Evolutionary conservation across 2,888 invertebrate species (phyloP), one percentile per base, ranked within the genome.

Genomic region (Osmoderma eremita): DNA sequence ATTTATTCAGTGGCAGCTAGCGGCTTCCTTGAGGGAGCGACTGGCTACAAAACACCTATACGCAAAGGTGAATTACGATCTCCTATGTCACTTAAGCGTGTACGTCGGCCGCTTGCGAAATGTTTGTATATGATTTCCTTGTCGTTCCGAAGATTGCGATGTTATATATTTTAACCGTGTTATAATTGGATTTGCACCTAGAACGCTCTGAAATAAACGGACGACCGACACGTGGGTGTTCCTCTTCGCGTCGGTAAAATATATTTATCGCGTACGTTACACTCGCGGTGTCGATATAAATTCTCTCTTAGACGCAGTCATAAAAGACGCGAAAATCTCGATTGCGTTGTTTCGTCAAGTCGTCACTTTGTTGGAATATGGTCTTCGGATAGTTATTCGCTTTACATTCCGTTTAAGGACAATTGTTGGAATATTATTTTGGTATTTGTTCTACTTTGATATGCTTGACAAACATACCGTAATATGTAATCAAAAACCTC

Each of bases 21-120:
- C 77, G 75, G 77, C 76, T 77, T 79, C 75, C 77, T 79, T 76
- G 77, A 76, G 77, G 75, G 71, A 76, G 73, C 75, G 72, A 76
- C 72, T 69, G 71, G 72, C 75, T 77, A 79, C 78, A 78, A 78
- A 79, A 79, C 78, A 78, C 79, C 78, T 78, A 75, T 77, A 78
- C 76, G 73, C 68, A 67, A 72, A 69, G 69, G 76, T 80, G 79
- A 79, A 75, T 78, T 80, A 80, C 79, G 75, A 74, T 75, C 75
- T 69, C 65, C 71, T 73, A 71, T 79, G 78, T 79, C 79, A 78
- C 74, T 78, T 78, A 78, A 75, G 78, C 78, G 77, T 79, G 78
- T 78, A 78, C 74, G 69, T n/a, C n/a, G n/a, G n/a, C 72, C 74
- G 74, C 76, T 79, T 79, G 78, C 78, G 78, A 79, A 80, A 79